Evolutionary conservation across 2,888 invertebrate species (phyloP).

Genomic region (Nymphalis urticae): DNA sequence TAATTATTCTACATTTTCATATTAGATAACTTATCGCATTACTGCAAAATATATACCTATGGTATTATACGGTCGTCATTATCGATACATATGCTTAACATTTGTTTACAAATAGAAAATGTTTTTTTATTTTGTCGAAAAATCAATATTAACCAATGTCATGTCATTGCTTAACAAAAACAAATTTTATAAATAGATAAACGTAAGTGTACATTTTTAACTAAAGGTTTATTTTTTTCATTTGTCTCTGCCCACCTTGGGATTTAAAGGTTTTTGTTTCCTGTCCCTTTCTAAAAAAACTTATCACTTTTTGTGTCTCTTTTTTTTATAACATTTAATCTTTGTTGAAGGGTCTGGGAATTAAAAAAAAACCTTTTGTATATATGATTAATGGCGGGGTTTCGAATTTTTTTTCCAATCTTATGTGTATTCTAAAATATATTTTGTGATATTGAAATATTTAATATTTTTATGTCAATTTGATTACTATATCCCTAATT

Average conservation of each 20-base stretch:
- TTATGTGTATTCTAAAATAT: not conserved
- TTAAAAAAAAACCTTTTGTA: not conserved
- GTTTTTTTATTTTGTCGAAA: not conserved
- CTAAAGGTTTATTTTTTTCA: not conserved
- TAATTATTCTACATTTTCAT: not conserved
- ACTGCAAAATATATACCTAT: not conserved
- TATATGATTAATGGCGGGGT: not conserved
- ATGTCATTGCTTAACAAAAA: not conserved
- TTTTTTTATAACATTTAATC: not conserved
- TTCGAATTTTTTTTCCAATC: not conserved
- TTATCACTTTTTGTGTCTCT: not conserved
- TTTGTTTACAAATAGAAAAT: not conserved
- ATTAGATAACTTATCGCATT: conserved; percentile 1
- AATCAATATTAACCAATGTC: too few relatives aligned
- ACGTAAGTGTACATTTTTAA: not conserved
- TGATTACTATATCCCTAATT: too few relatives aligned
- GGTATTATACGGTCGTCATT: not conserved
- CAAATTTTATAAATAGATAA: not conserved
- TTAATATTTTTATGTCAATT: too few relatives aligned
- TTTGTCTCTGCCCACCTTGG: not conserved
- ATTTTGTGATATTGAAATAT: too few relatives aligned
- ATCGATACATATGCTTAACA: not conserved
- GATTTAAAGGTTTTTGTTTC: not conserved
- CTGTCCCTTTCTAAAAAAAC: not conserved
- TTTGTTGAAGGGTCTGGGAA: not conserved